Percentiles rank a stretch among this genome's conserved stretches.
Conservation (phyloP, 2,888 invertebrate genomes). For the Charanyca ferruginea region DNA sequence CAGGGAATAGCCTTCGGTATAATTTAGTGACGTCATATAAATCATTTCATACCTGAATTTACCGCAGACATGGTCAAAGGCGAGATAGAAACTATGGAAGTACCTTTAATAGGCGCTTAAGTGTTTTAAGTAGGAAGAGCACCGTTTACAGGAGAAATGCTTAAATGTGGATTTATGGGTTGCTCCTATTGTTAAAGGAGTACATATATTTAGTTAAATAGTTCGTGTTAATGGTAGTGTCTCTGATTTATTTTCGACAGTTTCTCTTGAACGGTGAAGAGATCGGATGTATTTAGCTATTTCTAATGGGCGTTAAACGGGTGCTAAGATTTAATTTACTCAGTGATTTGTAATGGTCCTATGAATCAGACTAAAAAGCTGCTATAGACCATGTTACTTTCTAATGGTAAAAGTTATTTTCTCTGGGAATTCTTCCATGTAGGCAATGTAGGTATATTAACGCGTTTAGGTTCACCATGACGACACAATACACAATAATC, state of each 20-base stretch:
- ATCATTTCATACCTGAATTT: conserved; percentile 66
- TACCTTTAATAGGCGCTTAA: conserved; percentile 52
- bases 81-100: conserved; percentile 49
- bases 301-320: conserved; percentile 19
- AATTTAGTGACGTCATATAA: conserved; percentile 71
- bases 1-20: conserved; percentile 65
- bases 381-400: not conserved
- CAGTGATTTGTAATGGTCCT: not conserved
- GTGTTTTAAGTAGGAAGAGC: conserved; percentile 60
- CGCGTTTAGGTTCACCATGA: too few relatives aligned
- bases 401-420: not conserved
- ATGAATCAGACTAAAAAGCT: not conserved
- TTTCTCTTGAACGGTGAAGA: conserved; percentile 7
- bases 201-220: conserved; percentile 13
- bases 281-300: conserved; percentile 24
- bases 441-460: too few relatives aligned
- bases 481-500: too few relatives aligned
- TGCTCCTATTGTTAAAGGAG: conserved; percentile 17
- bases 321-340: conserved; percentile 16
- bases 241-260: conserved; percentile 43
- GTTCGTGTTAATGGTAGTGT: conserved; percentile 31
- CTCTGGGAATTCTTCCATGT: too few relatives aligned
- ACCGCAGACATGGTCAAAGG: conserved; percentile 59
- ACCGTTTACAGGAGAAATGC: conserved; percentile 27
- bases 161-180: conserved; percentile 22